phyloP scores from a whole-genome alignment of 30 jellyfish, hydroid and myxozoan species.

The Aurelia aurita complex sp. Pacific region DNA sequence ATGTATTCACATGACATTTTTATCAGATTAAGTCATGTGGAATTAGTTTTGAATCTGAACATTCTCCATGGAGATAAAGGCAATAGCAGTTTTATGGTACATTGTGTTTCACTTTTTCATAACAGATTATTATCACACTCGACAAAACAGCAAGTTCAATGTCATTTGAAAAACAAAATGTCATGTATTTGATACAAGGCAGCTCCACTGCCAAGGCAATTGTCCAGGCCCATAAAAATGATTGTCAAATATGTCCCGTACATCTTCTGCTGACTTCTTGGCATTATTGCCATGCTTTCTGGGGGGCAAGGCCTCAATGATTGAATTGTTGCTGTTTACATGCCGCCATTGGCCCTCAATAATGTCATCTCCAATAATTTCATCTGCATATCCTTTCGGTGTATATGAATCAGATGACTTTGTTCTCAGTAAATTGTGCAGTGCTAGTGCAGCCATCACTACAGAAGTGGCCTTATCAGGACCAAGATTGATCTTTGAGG shows the following conservation, averaged over 20 bases:
- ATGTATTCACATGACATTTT: too few species aligned
- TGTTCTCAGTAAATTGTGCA: slow-evolving; percentile 30
- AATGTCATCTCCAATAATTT: slow-evolving; percentile 29
- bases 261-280: slow-evolving; percentile 22
- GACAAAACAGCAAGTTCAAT: not conserved
- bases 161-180: not conserved
- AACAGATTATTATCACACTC: not conserved
- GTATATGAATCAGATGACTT: slow-evolving; percentile 48
- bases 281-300: slow-evolving; percentile 30
- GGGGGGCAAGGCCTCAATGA: slow-evolving; percentile 21
- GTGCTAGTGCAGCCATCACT: slow-evolving; percentile 40
- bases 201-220: slow-evolving; percentile 40
- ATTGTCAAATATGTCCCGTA: slow-evolving; percentile 31
- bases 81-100: too few species aligned
- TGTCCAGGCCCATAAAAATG: slow-evolving; percentile 52
- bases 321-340: not conserved
- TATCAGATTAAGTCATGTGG: too few species aligned
- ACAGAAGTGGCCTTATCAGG: slow-evolving; percentile 18
- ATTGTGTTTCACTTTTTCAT: not conserved
- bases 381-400: slow-evolving; percentile 44
- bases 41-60: too few species aligned
- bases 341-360: slow-evolving; percentile 36
- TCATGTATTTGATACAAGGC: slow-evolving; percentile 15
- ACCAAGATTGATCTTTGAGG: too few species aligned
- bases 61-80: too few species aligned